These are phyloP conservation scores for Hypsopygia costalis DNA, from an alignment of 2,888 invertebrate species.

Conservation along the genomic window DNA sequence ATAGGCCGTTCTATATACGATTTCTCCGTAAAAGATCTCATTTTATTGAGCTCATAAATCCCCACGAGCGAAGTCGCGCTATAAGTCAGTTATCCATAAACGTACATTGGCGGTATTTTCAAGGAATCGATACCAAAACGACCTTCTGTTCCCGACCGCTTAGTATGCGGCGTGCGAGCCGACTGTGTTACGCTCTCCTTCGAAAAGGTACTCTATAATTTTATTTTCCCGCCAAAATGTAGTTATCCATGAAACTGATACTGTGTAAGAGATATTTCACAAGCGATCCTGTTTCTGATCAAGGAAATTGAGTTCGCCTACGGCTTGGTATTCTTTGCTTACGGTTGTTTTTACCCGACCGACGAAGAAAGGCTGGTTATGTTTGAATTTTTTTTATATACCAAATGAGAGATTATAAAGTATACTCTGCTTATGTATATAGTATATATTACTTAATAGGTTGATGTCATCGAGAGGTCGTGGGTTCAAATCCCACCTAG, in stretches of 20 bases:
- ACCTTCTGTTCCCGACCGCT: constrained; percentile 35
- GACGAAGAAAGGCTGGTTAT: no score
- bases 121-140: constrained; percentile 56
- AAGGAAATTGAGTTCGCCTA: constrained; percentile 17
- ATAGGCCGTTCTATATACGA: no score
- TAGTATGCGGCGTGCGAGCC: constrained; percentile 60
- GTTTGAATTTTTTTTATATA: no score
- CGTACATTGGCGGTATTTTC: constrained; percentile 30
- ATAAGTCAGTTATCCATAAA: background rate
- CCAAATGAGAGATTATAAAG: no score
- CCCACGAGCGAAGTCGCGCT: background rate
- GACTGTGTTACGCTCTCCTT: constrained; percentile 67
- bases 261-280: constrained; percentile 55
- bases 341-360: background rate
- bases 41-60: no score
- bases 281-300: constrained; percentile 44
- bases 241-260: constrained; percentile 72
- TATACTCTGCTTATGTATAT: no score
- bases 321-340: background rate
- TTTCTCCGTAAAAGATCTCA: no score
- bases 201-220: constrained; percentile 78
- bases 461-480: no score
- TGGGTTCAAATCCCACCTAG: no score
- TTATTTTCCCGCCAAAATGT: constrained; percentile 77
- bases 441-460: no score